phyloP scores from a whole-genome alignment of 2,797 vertebrate genomes.

The Chelonia mydas region DNA sequence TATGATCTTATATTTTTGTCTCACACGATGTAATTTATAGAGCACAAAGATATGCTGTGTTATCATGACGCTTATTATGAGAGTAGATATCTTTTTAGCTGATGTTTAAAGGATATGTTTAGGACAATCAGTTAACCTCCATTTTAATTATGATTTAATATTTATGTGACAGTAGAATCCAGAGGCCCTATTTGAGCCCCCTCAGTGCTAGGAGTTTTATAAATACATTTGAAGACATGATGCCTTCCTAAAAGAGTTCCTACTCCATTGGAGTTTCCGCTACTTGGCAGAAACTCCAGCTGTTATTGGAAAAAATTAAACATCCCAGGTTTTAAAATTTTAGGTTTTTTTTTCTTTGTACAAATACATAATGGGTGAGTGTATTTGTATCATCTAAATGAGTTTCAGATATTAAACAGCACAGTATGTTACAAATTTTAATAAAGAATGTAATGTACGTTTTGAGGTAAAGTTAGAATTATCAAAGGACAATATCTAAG shows the following conservation, averaged over 20 bases:
- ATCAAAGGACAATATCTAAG: not conserved
- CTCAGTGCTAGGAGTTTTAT: not conserved
- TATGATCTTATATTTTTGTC: not conserved
- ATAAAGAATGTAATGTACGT: not conserved
- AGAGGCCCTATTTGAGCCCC: not conserved
- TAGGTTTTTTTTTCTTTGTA: not conserved
- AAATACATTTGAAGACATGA: not conserved
- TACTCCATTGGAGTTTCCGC: not conserved
- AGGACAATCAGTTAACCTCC: not conserved
- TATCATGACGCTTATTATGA: not conserved
- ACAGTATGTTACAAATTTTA: not conserved
- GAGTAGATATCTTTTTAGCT: not conserved
- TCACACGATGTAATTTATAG: not conserved
- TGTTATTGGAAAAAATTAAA: not conserved
- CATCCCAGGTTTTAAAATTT: not conserved
- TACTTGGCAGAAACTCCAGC: not conserved
- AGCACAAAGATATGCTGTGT: not conserved
- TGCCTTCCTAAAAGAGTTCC: not conserved
- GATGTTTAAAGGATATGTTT: not conserved
- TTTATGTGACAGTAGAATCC: not conserved
- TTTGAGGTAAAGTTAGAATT: not conserved
- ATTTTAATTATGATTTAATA: not conserved
- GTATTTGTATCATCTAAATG: not conserved
- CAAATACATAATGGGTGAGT: not conserved
- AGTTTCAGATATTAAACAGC: not conserved